These are phyloP conservation scores for Pempheris klunzingeri DNA, from an alignment of 2,797 vertebrate genomes.

Conservation along the genomic window DNA sequence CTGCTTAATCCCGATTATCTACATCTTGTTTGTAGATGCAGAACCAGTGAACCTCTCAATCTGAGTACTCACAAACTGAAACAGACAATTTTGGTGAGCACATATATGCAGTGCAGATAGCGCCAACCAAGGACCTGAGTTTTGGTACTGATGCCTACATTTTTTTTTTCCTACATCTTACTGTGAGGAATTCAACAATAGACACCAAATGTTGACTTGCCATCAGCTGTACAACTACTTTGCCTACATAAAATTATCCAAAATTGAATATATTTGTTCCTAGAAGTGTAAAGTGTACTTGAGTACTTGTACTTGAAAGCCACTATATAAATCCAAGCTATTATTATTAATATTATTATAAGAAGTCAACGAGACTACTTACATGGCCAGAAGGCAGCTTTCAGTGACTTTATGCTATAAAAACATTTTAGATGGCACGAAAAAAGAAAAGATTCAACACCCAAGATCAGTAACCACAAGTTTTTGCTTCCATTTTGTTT, in stretches of 20 bases:
- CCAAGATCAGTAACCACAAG: not conserved
- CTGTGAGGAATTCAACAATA: too few species aligned
- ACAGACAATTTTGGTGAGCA: not conserved
- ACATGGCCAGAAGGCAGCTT: not conserved
- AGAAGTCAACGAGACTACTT: not conserved
- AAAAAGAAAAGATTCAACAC: not conserved
- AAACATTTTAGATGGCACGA: not conserved
- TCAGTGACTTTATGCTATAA: not conserved
- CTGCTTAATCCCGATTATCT: slow-evolving; percentile 54
- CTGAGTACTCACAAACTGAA: not conserved
- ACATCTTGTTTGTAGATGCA: slow-evolving; percentile 40
- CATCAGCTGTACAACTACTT: not conserved
- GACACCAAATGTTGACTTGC: not conserved
- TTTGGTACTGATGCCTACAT: not conserved
- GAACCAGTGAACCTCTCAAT: not conserved
- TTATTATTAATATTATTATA: too few species aligned
- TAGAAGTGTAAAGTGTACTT: too few species aligned
- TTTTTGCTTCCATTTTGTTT: not conserved
- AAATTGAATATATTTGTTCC: too few species aligned
- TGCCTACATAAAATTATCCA: not conserved
- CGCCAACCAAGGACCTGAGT: too few species aligned
- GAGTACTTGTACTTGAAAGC: too few species aligned
- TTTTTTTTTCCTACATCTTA: not conserved
- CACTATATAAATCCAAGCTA: too few species aligned
- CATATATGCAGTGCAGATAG: not conserved